Conservation (phyloP, 2,888 invertebrate genomes). For the Scelioninae gen. 1 region DNA sequence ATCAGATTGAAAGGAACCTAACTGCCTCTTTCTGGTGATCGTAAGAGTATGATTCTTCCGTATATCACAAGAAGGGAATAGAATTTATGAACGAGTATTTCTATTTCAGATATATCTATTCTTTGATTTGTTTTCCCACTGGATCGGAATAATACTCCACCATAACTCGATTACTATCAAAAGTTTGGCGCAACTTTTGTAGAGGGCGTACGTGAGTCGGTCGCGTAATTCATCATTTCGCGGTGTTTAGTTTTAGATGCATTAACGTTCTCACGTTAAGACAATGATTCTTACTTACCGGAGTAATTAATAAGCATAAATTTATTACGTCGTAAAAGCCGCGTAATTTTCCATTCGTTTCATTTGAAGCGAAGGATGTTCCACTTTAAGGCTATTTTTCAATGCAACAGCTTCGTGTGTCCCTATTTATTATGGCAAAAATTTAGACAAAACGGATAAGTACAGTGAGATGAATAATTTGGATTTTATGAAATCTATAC, state of each 20-base stretch:
- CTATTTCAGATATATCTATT: slow-evolving; percentile 17
- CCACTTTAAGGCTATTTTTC: slow-evolving; percentile 64
- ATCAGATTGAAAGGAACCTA: slow-evolving; percentile 31
- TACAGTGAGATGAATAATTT: slow-evolving; percentile 47
- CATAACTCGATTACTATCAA: slow-evolving; percentile 12
- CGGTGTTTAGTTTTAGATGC: slow-evolving; percentile 5
- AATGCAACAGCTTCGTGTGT: slow-evolving; percentile 32
- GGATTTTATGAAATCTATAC: slow-evolving; percentile 52
- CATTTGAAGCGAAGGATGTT: slow-evolving; percentile 50
- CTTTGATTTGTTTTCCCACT: slow-evolving; percentile 14
- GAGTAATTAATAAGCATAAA: slow-evolving; percentile 54
- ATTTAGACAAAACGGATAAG: slow-evolving; percentile 55
- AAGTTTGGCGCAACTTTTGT: slow-evolving; percentile 2
- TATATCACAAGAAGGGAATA: slow-evolving; percentile 10
- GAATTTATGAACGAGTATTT: slow-evolving; percentile 21
- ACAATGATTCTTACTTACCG: slow-evolving; percentile 53
- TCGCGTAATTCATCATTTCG: slow-evolving; percentile 4
- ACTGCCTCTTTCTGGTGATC: slow-evolving; percentile 24
- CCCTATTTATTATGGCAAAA: slow-evolving; percentile 56
- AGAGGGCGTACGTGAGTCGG: background rate
- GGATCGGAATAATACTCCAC: background rate
- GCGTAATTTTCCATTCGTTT: slow-evolving; percentile 51
- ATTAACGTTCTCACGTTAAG: slow-evolving; percentile 25
- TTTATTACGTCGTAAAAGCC: slow-evolving; percentile 46
- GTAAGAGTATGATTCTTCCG: slow-evolving; percentile 19